Evolutionary conservation across 2,797 vertebrate genomes (phyloP).

Genomic region (Hemibagrus guttatus): DNA sequence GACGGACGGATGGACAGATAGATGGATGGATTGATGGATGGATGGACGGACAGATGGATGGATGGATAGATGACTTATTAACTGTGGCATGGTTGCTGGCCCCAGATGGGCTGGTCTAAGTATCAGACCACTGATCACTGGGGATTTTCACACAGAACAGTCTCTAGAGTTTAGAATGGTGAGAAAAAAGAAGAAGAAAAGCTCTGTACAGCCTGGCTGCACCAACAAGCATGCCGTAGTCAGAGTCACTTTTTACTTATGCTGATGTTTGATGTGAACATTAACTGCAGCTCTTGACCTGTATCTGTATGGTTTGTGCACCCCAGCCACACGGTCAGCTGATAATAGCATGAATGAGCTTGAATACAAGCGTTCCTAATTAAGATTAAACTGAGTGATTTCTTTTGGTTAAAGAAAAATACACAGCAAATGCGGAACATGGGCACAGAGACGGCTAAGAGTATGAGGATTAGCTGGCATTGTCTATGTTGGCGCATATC

Average conservation of each 20-base stretch:
- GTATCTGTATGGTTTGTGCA: background rate
- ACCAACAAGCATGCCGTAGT: background rate
- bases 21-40: no score
- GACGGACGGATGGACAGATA: no score
- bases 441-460: background rate
- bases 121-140: background rate
- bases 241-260: background rate
- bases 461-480: background rate
- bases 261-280: background rate
- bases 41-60: no score
- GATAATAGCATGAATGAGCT: background rate
- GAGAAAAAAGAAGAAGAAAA: background rate
- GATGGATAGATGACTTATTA: background rate
- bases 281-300: background rate
- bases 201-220: background rate
- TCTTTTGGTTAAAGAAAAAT: background rate
- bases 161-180: background rate
- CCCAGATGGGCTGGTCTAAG: background rate
- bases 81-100: background rate
- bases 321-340: background rate
- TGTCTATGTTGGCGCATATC: background rate
- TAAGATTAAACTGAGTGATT: background rate
- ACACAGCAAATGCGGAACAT: background rate
- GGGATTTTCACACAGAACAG: background rate
- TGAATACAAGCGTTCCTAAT: background rate